Conservation (phyloP, 2,888 invertebrate species). For the Eumacrocentrus americanus region DNA sequence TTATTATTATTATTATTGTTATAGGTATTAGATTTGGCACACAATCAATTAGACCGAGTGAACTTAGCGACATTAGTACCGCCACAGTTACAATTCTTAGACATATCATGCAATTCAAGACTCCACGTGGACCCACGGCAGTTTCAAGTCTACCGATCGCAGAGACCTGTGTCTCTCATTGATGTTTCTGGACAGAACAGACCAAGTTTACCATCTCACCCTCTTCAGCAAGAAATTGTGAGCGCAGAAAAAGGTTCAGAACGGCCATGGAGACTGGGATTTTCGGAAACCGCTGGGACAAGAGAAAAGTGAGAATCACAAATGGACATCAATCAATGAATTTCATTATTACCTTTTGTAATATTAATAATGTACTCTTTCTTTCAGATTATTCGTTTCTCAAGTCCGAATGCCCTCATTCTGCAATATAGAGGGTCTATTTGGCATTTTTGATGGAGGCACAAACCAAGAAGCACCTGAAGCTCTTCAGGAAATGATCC, state of each 20-base stretch:
- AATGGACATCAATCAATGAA: background rate
- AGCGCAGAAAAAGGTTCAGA: constrained; percentile 66
- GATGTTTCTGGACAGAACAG: constrained; percentile 84
- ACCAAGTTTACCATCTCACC: constrained; percentile 68
- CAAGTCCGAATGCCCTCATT: constrained; percentile 80
- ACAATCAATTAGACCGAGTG: constrained; percentile 82
- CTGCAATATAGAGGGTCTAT: constrained; percentile 80
- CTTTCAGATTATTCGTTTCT: constrained; percentile 71
- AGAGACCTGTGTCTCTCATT: constrained; percentile 80
- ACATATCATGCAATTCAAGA: constrained; percentile 82
- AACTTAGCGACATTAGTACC: constrained; percentile 79
- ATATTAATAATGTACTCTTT: background rate
- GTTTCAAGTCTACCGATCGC: constrained; percentile 79
- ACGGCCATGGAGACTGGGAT: constrained; percentile 80
- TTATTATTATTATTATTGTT: too few species aligned
- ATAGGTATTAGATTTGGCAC: constrained; percentile 78
- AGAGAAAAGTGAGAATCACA: constrained; percentile 63
- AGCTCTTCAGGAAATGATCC: constrained; percentile 76
- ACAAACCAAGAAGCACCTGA: constrained; percentile 73
- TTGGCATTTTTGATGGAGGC: constrained; percentile 83
- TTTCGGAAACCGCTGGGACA: constrained; percentile 83
- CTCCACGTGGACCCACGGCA: constrained; percentile 84
- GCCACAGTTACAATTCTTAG: constrained; percentile 82
- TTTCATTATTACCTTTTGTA: too few species aligned
- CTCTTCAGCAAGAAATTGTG: constrained; percentile 55